Base-by-base conservation (phyloP, 2,113 vertebrate species). In the Setophaga coronata region DNA sequence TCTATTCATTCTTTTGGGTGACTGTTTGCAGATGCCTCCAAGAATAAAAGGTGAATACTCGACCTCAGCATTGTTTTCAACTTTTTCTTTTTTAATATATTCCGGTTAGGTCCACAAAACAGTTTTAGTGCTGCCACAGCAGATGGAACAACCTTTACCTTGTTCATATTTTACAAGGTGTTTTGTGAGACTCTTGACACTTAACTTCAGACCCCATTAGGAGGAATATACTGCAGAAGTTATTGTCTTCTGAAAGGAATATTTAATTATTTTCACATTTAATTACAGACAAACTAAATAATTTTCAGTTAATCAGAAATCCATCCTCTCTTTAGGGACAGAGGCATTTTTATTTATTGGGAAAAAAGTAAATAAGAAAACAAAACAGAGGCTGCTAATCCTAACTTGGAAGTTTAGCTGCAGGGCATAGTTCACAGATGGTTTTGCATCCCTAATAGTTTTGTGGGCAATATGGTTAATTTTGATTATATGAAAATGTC, bases 401-500 rank as follows among this genome's bases (percentile, higher is more conserved):
- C 79, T 80, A 38, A 43, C 73, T 80, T 64, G 71, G 47, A 88
- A 85, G 51, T 88, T 91, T 83, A 86, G 85, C 26, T 77, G 48
- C 82, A 72, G 50, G 67, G 50, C 42, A 85, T 62, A 61, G 45
- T 82, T 82, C 76, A 61, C 93, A 94, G 74, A 83, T 80, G 71
- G 18, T 73, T 91, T 65, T 86, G 58, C 4, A 17, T 77, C 62
- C 42, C 87, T 70, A 72, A 33, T 28, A 61, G 54, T 34, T 94
- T 77, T 70, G 50, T 4, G 33, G 58, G 66, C 34, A 70, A 73
- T 25, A 80, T 11, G 78, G 87, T 80, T 93, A 77, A 90, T 89
- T 95, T 33, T 77, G 82, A 86, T 93, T 74, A 70, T 90, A 80
- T 23, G 58, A 90, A 90, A 83, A 96, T 29, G 64, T 80, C 79